Percentiles rank a stretch among this genome's conserved stretches.
phyloP scores from a whole-genome alignment of 2,113 vertebrate species.

The Eidolon helvum region DNA sequence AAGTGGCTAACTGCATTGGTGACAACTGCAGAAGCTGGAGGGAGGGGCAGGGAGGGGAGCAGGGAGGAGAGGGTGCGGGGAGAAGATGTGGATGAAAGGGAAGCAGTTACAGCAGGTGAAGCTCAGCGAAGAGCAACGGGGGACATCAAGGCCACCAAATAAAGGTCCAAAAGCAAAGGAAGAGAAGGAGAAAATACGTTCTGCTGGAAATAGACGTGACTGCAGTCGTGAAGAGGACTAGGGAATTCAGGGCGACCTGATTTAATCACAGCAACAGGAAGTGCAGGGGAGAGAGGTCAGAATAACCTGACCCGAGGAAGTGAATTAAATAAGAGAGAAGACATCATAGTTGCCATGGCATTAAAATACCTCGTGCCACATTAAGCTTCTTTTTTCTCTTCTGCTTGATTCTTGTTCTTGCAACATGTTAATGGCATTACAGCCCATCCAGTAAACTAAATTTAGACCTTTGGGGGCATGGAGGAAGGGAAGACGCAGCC shows the following conservation, averaged over 20 bases:
- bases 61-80: background rate
- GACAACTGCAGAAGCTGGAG: background rate
- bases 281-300: constrained; percentile 30
- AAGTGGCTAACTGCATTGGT: background rate
- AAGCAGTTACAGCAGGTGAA: background rate
- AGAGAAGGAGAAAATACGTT: background rate
- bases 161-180: background rate
- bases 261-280: constrained; percentile 52
- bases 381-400: background rate
- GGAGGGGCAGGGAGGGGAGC: background rate
- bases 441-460: constrained; percentile 11
- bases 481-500: background rate
- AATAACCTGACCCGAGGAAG: constrained; percentile 32
- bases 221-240: background rate
- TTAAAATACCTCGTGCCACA: background rate
- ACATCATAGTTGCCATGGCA: constrained; percentile 53
- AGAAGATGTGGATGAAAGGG: background rate
- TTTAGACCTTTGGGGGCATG: background rate
- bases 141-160: background rate
- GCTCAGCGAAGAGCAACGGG: background rate
- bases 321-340: constrained; percentile 12
- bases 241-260: constrained; percentile 34
- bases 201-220: constrained; percentile 33
- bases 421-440: constrained; percentile 12
- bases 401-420: constrained; percentile 34